Percentiles rank a stretch among this genome's conserved stretches.
Evolutionary conservation across 2,888 invertebrate species (phyloP).

Genomic region (Copidosoma aretas): DNA sequence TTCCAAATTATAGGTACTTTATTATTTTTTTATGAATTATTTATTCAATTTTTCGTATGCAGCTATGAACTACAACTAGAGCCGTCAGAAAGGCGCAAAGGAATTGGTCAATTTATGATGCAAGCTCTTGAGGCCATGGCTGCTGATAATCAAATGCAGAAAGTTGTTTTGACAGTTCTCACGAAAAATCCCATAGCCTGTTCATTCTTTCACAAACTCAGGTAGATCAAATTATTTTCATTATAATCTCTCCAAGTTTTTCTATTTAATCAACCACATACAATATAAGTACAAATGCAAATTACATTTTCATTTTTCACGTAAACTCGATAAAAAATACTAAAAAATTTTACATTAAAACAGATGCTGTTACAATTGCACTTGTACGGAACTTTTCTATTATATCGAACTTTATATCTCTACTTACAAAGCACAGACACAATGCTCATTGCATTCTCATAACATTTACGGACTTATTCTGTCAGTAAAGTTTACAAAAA

Average conservation of each 20-base stretch:
- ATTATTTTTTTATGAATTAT: conserved; percentile 1
- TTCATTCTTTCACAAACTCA: conserved; percentile 78
- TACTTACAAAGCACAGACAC: background rate
- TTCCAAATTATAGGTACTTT: too few relatives aligned
- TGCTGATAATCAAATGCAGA: conserved; percentile 75
- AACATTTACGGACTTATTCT: background rate
- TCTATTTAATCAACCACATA: too few relatives aligned
- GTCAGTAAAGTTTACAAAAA: background rate
- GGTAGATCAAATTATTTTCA: conserved; percentile 64
- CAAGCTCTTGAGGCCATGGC: conserved; percentile 79
- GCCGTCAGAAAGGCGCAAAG: conserved; percentile 73
- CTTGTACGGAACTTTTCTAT: background rate
- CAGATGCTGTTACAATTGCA: too few relatives aligned
- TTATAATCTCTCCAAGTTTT: too few relatives aligned
- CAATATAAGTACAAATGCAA: too few relatives aligned
- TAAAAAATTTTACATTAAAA: too few relatives aligned
- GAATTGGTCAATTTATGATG: conserved; percentile 84
- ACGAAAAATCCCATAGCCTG: conserved; percentile 77
- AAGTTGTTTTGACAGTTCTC: conserved; percentile 83
- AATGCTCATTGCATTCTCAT: background rate
- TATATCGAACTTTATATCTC: background rate
- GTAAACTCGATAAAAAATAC: too few relatives aligned
- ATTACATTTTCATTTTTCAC: too few relatives aligned
- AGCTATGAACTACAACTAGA: conserved; percentile 91
- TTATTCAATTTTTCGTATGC: conserved; percentile 39